Percentiles rank a stretch among this genome's conserved stretches.
Evolutionary conservation across 2,888 invertebrate genomes (phyloP).

Genomic region (Drosophila greeni): DNA sequence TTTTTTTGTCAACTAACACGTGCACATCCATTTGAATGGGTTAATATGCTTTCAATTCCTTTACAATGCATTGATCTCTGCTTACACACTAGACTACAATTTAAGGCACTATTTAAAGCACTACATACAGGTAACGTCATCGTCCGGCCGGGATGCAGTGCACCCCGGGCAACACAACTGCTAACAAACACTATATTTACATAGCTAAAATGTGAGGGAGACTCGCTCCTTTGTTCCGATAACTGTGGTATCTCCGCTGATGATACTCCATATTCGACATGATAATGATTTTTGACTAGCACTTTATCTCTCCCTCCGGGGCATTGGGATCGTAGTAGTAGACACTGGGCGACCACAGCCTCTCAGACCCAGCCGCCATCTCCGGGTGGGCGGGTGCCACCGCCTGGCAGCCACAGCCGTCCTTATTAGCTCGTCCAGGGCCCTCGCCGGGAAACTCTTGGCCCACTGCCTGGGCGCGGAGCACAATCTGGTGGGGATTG

Average conservation of each 20-base stretch:
- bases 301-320: constrained; percentile 14
- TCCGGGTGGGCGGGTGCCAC: constrained; percentile 44
- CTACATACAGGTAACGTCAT: constrained; percentile 31
- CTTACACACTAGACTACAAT: constrained; percentile 32
- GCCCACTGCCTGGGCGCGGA: constrained; percentile 68
- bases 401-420: constrained; percentile 5
- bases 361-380: constrained; percentile 49
- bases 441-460: constrained; percentile 52
- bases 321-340: constrained; percentile 67
- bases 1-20: constrained; percentile 32
- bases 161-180: constrained; percentile 20
- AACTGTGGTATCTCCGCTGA: constrained; percentile 13
- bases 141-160: constrained; percentile 1
- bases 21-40: constrained; percentile 10
- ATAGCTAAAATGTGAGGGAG: constrained; percentile 29
- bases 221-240: constrained; percentile 18
- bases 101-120: constrained; percentile 41
- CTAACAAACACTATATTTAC: constrained; percentile 30
- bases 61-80: constrained; percentile 29
- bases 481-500: constrained; percentile 69
- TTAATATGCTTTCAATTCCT: constrained; percentile 28
- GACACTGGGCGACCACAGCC: constrained; percentile 70
- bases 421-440: constrained; percentile 16
- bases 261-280: constrained; percentile 31
- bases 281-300: constrained; percentile 41